Evolutionary conservation across 2,888 invertebrate genomes (phyloP).

Genomic region (Brenthis ino): DNA sequence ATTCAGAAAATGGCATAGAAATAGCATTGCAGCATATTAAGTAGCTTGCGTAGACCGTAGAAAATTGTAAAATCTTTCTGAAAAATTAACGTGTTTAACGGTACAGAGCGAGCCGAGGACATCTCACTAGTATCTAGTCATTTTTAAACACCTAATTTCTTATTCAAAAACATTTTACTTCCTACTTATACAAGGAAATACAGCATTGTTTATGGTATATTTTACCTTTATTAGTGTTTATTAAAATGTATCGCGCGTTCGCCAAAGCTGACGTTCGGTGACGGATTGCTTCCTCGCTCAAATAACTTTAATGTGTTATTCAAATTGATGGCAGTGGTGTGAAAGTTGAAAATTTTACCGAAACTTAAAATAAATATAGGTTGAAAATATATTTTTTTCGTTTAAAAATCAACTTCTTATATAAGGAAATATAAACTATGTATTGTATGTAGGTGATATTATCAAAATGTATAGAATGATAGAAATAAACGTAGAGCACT

Average conservation of each 20-base stretch:
- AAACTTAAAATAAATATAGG: constrained; percentile 18
- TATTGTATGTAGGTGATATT: too few relatives aligned
- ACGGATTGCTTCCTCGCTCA: constrained; percentile 62
- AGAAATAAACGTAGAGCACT: too few relatives aligned
- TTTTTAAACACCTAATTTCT: not conserved
- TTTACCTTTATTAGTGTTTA: constrained; percentile 40
- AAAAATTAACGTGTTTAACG: too few relatives aligned
- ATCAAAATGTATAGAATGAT: too few relatives aligned
- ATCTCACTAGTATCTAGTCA: too few relatives aligned
- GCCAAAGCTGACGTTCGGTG: constrained; percentile 55
- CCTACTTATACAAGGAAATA: constrained; percentile 13
- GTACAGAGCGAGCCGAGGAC: too few relatives aligned
- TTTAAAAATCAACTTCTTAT: too few relatives aligned
- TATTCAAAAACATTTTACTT: not conserved
- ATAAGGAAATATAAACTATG: too few relatives aligned
- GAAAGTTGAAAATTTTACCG: constrained; percentile 24
- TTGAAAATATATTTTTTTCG: not conserved
- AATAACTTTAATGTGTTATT: constrained; percentile 29
- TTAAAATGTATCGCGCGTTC: constrained; percentile 63
- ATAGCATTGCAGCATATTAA: too few relatives aligned
- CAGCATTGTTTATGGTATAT: constrained; percentile 9
- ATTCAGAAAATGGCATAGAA: too few relatives aligned
- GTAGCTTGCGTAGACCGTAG: too few relatives aligned
- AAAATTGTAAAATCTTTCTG: too few relatives aligned
- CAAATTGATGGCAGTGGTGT: constrained; percentile 18